Evolutionary conservation across 2,888 invertebrate genomes (phyloP), one percentile per base, ranked within the genome.

Genomic region (Aricia artaxerxes): DNA sequence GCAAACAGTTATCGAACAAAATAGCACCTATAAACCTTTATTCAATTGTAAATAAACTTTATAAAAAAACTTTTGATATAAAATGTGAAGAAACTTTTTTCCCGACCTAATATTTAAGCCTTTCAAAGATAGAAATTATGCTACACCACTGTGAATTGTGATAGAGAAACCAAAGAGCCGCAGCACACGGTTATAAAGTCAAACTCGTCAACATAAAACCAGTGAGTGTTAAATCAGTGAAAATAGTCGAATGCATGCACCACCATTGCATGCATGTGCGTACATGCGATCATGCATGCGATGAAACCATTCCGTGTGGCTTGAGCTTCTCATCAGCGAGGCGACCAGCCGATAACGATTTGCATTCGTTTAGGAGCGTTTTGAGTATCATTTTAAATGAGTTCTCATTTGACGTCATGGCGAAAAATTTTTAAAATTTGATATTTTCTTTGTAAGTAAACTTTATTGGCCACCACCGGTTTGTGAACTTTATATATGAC

Each of bases 281-380:
- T 69, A 35, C 69, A 69, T 38, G 69, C 69, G 69, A 49, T 78
- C 80, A 81, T 79, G 82, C 80, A 78, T 80, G 79, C 61, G 57
- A 82, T 79, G 77, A 61, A 82, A 81, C 80, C 79, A 80, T 82
- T 82, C 80, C 82, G 80, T 64, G 24, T 77, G 80, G 80, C 80
- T 81, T 79, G 79, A 38, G 72, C 78, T 81, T 80, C 80, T 82
- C 82, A 72, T 76, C 76, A 57, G 31, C 35, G 6, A 76, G 40
- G 79, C 80, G 73, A 77, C 81, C 82, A 77, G 77, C 80, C 79
- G 79, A 78, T 79, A 72, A 75, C 72, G 78, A 57, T 79, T 78
- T 79, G 80, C 61, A 80, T 75, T 75, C 72, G 69, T 78, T 75
- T 75, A 75, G 49, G 64, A 77, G 13, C 69, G 35, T 38, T 35